A percentile compares a stretch with the other conserved stretches of the same genome.
phyloP scores from a whole-genome alignment of 2,797 vertebrate genomes.

The Argyrosomus regius region DNA sequence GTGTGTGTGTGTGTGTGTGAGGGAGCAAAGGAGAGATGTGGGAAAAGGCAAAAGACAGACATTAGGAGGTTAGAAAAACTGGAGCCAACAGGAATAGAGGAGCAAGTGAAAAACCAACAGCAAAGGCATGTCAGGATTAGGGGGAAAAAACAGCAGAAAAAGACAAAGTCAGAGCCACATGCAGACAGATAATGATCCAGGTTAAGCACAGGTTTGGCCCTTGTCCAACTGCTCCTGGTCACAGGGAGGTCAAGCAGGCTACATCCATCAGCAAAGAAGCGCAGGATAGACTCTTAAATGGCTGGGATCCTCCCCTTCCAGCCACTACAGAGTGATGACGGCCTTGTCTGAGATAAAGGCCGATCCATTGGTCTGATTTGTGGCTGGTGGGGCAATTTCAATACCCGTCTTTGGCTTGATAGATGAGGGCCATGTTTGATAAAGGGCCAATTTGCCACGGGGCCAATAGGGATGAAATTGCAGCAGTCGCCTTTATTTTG shows the following conservation, averaged over 20 bases:
- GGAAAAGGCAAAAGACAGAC: slow-evolving; percentile 28
- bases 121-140: slow-evolving; percentile 15
- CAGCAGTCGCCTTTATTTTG: slow-evolving; percentile 84
- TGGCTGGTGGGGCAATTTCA: slow-evolving; percentile 86
- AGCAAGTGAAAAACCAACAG: slow-evolving; percentile 34
- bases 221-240: slow-evolving; percentile 73
- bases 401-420: slow-evolving; percentile 86
- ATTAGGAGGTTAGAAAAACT: slow-evolving; percentile 42
- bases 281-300: slow-evolving; percentile 76
- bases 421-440: slow-evolving; percentile 85
- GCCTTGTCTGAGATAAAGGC: slow-evolving; percentile 87
- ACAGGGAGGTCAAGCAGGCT: slow-evolving; percentile 77
- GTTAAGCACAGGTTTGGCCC: slow-evolving; percentile 69
- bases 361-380: slow-evolving; percentile 87
- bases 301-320: slow-evolving; percentile 76
- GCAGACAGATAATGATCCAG: slow-evolving; percentile 54
- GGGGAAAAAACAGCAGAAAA: slow-evolving; percentile 3
- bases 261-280: slow-evolving; percentile 79
- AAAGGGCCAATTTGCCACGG: slow-evolving; percentile 86
- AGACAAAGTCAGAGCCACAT: slow-evolving; percentile 24
- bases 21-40: not conserved
- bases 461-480: slow-evolving; percentile 85
- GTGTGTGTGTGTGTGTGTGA: not conserved
- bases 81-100: slow-evolving; percentile 8
- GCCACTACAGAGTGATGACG: slow-evolving; percentile 83